Base-by-base conservation (phyloP, 2,113 vertebrate species). In the Abramis brama region DNA sequence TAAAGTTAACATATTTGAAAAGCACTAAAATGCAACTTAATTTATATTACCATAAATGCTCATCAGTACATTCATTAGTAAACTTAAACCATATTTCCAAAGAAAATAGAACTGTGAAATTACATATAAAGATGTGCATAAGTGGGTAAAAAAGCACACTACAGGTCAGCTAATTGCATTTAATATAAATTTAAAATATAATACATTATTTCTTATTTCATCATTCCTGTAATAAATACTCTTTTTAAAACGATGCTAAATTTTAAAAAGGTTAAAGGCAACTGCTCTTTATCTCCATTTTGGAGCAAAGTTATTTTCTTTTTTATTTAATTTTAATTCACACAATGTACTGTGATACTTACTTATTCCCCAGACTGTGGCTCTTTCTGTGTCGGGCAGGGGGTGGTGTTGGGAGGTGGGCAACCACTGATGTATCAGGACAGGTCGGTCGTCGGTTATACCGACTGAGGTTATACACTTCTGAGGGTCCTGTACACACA, bases 331-430 rank as follows among this genome's bases (percentile, higher is more conserved):
- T 50, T 50, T 12, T n/a, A n/a, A n/a, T 43, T 39, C 17, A 21
- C 7, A 36, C 19, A 39, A 25, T 74, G 45, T 47, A 27, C 12
- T 15, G 17, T 9, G 52, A 27, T 39, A 88, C 85, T 88, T 89
- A 99, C 98, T 98, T 98, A 95, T 97, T 98, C 90, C 98, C 98
- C 89, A 99, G 93, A 92, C 98, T 99, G 92, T 98, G 97, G 90
- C 98, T 99, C 95, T 99, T 98, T 90, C 98, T 95, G 93, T 99
- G 98, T 86, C 97, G 95, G 5, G 97, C 96, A 5, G 97, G 95
- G 0, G 98, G 97, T 0, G 97, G 97, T 0, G 97, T 97, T 71
- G 95, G 93, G 23, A 97, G 94, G 84, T 94, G 96, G 62, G 95
- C 93, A 21, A 96, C 95, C 79, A 98, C 95, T 2, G 97, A 98